Evolutionary conservation across 2,888 invertebrate genomes (phyloP).

Genomic region (Conops quadrifasciatus): DNA sequence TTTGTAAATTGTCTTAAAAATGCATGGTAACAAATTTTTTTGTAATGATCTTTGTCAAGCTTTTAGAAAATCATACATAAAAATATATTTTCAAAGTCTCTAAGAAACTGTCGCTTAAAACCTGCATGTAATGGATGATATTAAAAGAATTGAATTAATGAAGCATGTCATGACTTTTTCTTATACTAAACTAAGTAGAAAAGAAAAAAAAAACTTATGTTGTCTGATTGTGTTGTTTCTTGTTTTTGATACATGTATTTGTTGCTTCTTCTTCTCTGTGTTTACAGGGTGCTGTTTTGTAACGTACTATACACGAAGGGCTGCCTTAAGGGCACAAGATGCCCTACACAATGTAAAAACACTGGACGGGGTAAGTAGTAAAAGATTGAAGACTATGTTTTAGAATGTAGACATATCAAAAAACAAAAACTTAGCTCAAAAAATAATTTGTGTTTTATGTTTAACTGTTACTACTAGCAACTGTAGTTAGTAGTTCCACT

Average conservation of each 20-base stretch:
- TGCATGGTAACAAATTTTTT: slow-evolving; percentile 21
- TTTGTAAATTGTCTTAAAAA: slow-evolving; percentile 1
- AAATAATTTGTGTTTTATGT: no score
- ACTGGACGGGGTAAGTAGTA: slow-evolving; percentile 90
- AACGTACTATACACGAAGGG: slow-evolving; percentile 97
- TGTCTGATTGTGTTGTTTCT: slow-evolving; percentile 36
- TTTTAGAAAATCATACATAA: neutral
- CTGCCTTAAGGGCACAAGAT: slow-evolving; percentile 97
- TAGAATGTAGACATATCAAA: no score
- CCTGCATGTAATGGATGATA: slow-evolving; percentile 4
- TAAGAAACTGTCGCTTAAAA: no score
- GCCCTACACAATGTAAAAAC: slow-evolving; percentile 99
- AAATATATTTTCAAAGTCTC: neutral
- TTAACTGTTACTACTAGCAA: no score
- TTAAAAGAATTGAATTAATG: no score
- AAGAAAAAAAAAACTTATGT: slow-evolving; percentile 29
- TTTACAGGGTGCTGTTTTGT: slow-evolving; percentile 99
- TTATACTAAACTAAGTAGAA: neutral
- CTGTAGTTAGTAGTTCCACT: no score
- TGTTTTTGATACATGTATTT: slow-evolving; percentile 49
- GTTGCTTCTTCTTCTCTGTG: slow-evolving; percentile 44
- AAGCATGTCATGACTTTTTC: neutral
- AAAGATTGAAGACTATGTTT: neutral
- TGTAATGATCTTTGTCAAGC: slow-evolving; percentile 11
- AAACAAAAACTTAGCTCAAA: neutral